Conservation (phyloP, 2,113 vertebrate genomes). For the Cryptotis parvus region DNA sequence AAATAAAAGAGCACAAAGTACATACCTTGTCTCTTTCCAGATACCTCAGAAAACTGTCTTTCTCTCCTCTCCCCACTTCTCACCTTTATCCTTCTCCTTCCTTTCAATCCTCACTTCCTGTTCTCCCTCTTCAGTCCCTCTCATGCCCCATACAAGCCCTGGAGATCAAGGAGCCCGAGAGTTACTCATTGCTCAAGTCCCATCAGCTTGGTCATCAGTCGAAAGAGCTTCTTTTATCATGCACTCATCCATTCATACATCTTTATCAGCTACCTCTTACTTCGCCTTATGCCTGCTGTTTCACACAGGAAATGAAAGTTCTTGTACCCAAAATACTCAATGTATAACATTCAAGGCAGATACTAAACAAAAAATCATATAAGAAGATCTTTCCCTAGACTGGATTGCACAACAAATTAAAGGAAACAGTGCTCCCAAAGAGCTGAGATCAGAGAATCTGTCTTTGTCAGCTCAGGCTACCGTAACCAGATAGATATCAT, state of each 20-base stretch:
- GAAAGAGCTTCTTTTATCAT: not conserved
- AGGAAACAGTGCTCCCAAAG: not conserved
- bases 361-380: not conserved
- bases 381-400: not conserved
- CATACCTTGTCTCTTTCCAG: not conserved
- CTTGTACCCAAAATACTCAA: not conserved
- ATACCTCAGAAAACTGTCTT: not conserved
- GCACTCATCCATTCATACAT: not conserved
- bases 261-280: not conserved
- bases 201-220: not conserved
- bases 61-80: no score
- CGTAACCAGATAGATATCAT: not conserved
- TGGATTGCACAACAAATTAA: not conserved
- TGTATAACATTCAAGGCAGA: not conserved
- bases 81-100: no score
- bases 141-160: no score
- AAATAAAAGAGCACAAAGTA: not conserved
- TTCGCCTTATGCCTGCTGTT: no score
- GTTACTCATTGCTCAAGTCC: not conserved
- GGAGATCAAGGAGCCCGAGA: not conserved
- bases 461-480: not conserved
- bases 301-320: fast-evolving
- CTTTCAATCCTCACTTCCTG: no score
- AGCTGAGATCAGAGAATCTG: not conserved
- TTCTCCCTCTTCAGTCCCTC: no score